These are phyloP conservation scores for Myotis planiceps DNA, from an alignment of 2,797 vertebrate species.

Conservation along the genomic window DNA sequence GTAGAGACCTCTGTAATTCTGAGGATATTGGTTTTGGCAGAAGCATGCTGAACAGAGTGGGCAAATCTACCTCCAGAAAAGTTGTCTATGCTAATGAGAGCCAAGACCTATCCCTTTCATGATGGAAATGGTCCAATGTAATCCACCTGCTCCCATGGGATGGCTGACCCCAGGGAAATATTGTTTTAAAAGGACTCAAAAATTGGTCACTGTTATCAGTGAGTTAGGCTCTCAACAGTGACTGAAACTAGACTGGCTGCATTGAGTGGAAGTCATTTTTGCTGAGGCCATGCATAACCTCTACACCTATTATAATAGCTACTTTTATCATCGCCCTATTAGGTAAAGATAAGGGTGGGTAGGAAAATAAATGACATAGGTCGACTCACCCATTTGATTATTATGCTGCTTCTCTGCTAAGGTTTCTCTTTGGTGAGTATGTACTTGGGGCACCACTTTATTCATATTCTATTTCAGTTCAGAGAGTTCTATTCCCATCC, in stretches of 20 bases:
- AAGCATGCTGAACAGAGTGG: background rate
- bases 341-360: background rate
- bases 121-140: background rate
- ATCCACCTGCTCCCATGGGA: background rate
- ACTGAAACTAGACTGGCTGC: background rate
- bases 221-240: background rate
- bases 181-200: background rate
- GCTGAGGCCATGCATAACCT: background rate
- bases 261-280: background rate
- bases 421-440: background rate
- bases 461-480: background rate
- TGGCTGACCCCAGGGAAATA: background rate
- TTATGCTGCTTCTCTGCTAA: background rate
- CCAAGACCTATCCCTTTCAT: background rate
- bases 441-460: background rate
- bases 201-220: background rate
- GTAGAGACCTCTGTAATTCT: background rate
- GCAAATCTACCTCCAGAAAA: background rate
- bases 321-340: background rate
- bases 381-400: background rate
- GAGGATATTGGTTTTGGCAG: background rate
- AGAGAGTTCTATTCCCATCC: background rate
- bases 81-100: background rate
- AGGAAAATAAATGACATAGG: no score
- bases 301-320: no score